Base-by-base conservation (phyloP, 2,797 vertebrate genomes). In the Etheostoma nigrum region DNA sequence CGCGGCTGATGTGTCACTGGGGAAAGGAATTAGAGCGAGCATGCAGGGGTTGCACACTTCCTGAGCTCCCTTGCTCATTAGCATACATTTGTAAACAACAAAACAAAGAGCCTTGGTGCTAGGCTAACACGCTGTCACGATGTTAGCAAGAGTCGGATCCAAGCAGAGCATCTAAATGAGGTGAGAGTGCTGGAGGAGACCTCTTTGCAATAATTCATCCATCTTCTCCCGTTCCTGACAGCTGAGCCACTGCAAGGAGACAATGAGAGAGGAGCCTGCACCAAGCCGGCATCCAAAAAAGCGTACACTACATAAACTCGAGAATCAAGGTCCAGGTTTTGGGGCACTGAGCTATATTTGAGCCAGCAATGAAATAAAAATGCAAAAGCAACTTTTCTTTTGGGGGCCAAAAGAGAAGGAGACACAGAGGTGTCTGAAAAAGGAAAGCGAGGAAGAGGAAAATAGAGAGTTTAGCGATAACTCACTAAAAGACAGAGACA, bases 31-130 rank as follows among this genome's bases (percentile, higher is more conserved):
- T 81, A 89, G 61, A 85, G 69, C 23, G 58, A 82, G 77, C 63
- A 63, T 55, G 64, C 67, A 73, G 66, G 82, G 88, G 81, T 78
- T 47, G 64, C 78, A 54, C 0, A 55, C 65, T 70, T 87, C 30
- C 65, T 6, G 48, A 74, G 67, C 66, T 67, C 75, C 67, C 23
- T 23, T 1, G 8, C 80, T 89, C 78, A 91, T 92, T 89, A 89
- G 85, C 84, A 87, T 87, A 77, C 86, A 90, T 91, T 84, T 89
- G 86, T 86, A 91, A 91, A 92, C 88, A 90, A 79, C 86, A 76
- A 86, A 76, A 78, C 68, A 27, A 63, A 14, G 62, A 76, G 57
- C 72, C 67, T 74, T 12, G 52, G 54, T 14, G 65, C 66, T 47
- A 23, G 65, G 64, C 80, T 79, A 82, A 71, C 62, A 30, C 11